These are phyloP conservation scores for Otocyon megalotis DNA, from an alignment of 2,113 vertebrate species.

Conservation along the genomic window DNA sequence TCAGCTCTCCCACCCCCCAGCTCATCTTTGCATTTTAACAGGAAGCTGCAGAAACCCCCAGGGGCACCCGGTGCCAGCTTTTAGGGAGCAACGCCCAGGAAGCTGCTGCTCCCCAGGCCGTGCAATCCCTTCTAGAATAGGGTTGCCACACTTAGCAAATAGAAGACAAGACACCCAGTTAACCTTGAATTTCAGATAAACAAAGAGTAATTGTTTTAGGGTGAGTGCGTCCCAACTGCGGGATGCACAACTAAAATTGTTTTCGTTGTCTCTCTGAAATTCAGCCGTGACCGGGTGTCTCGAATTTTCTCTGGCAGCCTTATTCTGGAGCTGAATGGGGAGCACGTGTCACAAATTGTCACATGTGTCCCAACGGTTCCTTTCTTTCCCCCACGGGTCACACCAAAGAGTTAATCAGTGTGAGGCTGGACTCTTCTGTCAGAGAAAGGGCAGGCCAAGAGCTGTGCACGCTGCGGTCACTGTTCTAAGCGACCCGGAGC, in stretches of 20 bases:
- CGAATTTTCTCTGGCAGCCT: background rate
- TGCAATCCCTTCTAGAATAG: background rate
- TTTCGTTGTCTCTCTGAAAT: background rate
- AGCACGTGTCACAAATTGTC: background rate
- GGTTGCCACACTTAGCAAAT: background rate
- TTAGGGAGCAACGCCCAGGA: background rate
- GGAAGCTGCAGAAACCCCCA: background rate
- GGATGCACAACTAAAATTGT: background rate
- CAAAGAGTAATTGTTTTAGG: background rate
- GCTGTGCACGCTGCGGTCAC: rapidly evolving
- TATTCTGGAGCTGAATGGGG: background rate
- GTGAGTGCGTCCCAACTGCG: background rate
- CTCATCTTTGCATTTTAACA: background rate
- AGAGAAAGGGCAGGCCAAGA: background rate
- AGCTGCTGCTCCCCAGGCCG: background rate
- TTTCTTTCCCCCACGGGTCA: background rate
- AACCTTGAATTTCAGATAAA: background rate
- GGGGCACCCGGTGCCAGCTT: background rate
- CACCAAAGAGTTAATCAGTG: rapidly evolving
- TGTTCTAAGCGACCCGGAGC: background rate
- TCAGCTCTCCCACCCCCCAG: background rate
- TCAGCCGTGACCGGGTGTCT: background rate
- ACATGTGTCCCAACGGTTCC: background rate
- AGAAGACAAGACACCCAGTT: too few relatives aligned
- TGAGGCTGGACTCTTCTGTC: background rate